A percentile compares a stretch with the other conserved stretches of the same genome.
Evolutionary conservation across 2,113 vertebrate genomes (phyloP).

Genomic region (Mesocricetus auratus): DNA sequence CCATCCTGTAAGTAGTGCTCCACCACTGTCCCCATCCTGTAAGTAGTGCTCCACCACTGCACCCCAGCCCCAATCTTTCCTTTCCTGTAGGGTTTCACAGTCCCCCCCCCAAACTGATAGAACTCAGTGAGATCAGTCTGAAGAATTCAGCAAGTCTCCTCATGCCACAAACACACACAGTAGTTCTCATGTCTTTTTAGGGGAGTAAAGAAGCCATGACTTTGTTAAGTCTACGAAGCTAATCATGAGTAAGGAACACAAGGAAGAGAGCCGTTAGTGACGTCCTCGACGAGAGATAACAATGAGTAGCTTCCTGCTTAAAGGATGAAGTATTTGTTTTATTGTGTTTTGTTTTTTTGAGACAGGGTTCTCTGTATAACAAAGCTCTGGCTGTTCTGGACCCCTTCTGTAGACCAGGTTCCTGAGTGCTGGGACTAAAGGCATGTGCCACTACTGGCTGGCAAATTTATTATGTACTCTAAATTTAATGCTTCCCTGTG

Average conservation of each 20-base stretch:
- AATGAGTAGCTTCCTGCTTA: constrained; percentile 1
- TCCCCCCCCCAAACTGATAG: constrained; percentile 19
- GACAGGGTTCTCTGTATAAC: not conserved
- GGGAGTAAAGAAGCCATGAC: not conserved
- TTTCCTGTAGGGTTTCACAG: not conserved
- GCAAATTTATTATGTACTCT: not conserved
- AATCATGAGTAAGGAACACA: not conserved
- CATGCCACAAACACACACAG: not conserved
- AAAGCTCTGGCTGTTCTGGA: not conserved
- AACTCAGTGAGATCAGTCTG: not conserved
- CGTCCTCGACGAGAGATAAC: not conserved
- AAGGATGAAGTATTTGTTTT: not conserved
- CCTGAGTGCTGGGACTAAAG: not conserved
- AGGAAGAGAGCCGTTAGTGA: constrained; percentile 9
- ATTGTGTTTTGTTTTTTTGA: not conserved
- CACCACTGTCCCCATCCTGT: too few species aligned
- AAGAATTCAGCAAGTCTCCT: not conserved
- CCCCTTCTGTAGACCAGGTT: not conserved
- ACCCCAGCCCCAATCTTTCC: not conserved
- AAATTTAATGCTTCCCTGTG: constrained; percentile 2
- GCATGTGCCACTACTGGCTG: fast-evolving
- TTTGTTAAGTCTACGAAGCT: not conserved
- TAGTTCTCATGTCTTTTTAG: constrained; percentile 32
- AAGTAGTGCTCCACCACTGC: not conserved
- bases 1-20: too few species aligned